Percentiles rank a stretch among this genome's conserved stretches.
These are phyloP conservation scores for Semibalanus balanoides DNA, from an alignment of 1,140 invertebrate species.

Conservation along the genomic window DNA sequence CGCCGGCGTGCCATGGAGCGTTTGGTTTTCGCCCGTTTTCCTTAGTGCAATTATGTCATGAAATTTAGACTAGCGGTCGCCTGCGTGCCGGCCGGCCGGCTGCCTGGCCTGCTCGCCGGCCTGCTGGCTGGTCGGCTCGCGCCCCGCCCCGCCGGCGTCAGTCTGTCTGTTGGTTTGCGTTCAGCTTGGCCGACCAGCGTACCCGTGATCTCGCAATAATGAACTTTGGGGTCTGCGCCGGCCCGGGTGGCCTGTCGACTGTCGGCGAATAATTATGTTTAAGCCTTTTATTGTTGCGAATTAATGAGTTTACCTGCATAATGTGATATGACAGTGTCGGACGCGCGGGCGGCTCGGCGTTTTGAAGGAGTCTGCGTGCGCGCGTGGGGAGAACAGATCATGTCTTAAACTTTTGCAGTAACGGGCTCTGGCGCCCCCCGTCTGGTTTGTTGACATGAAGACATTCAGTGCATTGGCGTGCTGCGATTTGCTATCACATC, in stretches of 20 bases:
- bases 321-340: background rate
- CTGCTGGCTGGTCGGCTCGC: too few relatives aligned
- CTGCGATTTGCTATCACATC: background rate
- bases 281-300: slow-evolving; percentile 1
- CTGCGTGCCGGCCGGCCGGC: too few relatives aligned
- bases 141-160: too few relatives aligned
- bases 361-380: background rate
- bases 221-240: background rate
- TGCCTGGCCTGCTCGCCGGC: too few relatives aligned
- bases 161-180: background rate
- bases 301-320: slow-evolving; percentile 2
- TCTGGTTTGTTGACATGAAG: slow-evolving; percentile 2
- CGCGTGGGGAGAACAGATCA: background rate
- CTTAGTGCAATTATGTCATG: background rate
- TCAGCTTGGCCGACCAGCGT: background rate
- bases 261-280: background rate
- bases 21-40: slow-evolving; percentile 1
- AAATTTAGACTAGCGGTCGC: background rate
- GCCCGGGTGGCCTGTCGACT: background rate
- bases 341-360: background rate
- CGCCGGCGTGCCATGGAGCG: background rate
- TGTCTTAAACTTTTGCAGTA: background rate
- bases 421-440: background rate
- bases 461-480: background rate
- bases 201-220: slow-evolving; percentile 1